These are phyloP conservation scores for Scaptomyza cyrtandrae DNA, from an alignment of 2,888 invertebrate genomes.

Conservation along the genomic window DNA sequence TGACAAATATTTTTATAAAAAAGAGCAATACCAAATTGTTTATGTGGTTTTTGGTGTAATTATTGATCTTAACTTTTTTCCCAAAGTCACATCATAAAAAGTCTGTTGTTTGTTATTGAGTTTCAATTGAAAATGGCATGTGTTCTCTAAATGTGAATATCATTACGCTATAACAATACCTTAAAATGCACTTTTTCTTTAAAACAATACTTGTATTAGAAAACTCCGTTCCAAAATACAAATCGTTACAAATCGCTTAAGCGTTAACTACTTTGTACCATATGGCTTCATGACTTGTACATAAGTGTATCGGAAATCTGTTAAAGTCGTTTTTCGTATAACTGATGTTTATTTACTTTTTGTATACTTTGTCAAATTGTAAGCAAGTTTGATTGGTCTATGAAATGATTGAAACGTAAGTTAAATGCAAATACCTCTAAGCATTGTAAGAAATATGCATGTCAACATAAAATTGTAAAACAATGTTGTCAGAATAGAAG, in stretches of 20 bases:
- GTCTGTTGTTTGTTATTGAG: conserved; percentile 25
- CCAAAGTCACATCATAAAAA: conserved; percentile 11
- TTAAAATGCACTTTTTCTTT: not conserved
- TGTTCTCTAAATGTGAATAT: conserved; percentile 10
- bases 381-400: conserved; percentile 28
- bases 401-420: conserved; percentile 17
- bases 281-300: conserved; percentile 25
- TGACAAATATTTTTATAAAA: conserved; percentile 51
- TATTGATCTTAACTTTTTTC: not conserved
- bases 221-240: conserved; percentile 50
- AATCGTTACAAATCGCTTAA: conserved; percentile 22
- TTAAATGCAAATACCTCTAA: conserved; percentile 21
- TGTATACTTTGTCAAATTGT: conserved; percentile 21
- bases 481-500: conserved; percentile 22
- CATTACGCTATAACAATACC: conserved; percentile 4
- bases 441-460: conserved; percentile 28
- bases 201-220: conserved; percentile 14
- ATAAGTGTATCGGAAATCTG: conserved; percentile 9
- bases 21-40: conserved; percentile 14
- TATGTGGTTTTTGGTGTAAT: not conserved
- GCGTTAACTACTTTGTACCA: not conserved
- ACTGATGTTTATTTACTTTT: conserved; percentile 5
- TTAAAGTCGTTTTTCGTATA: conserved; percentile 15
- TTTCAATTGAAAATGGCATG: not conserved
- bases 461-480: conserved; percentile 11